Evolutionary conservation across 1,140 invertebrate species (phyloP), one percentile per base, ranked within the genome.

Genomic region (Capitella teleta): DNA sequence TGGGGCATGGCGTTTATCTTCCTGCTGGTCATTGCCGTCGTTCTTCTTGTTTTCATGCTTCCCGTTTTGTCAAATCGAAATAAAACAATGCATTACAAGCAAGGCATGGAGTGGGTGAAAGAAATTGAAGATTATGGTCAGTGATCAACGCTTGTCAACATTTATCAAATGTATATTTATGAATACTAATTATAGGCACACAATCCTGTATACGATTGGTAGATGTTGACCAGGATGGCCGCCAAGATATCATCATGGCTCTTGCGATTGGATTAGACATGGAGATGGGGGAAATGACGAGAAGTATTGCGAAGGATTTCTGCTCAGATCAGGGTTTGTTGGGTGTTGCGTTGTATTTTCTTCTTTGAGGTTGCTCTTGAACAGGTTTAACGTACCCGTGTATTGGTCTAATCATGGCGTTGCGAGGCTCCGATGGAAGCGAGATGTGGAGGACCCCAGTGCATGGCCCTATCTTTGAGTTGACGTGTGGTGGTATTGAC

Each of bases 141-240:
- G n/a, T n/a, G n/a, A n/a, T n/a, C n/a, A n/a, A n/a, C n/a, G n/a
- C n/a, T n/a, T n/a, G n/a, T n/a, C n/a, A n/a, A n/a, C n/a, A n/a
- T n/a, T n/a, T n/a, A n/a, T n/a, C n/a, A n/a, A n/a, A n/a, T n/a
- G n/a, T n/a, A n/a, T n/a, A n/a, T n/a, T n/a, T n/a, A n/a, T n/a
- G n/a, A 3, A 2, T 40, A n/a, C 8, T 6, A 0, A 21, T 40
- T 40, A 24, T 26, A 44, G 42, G 21, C 14, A 44, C 42, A 8
- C 62, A 68, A 47, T 61, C 62, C n/a, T 59, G 56, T 50, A 45
- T 67, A 3, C 34, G 57, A 14, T 42, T 66, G 8, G 4, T 63
- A 16, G 66, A 68, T 56, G 56, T 66, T 28, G 61, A 68, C 55
- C 55, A 49, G 30, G 66, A 68, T 55, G 62, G 62, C 2, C 21